Evolutionary conservation across 1,140 invertebrate species (phyloP).

Genomic region (Eumaeus atala): DNA sequence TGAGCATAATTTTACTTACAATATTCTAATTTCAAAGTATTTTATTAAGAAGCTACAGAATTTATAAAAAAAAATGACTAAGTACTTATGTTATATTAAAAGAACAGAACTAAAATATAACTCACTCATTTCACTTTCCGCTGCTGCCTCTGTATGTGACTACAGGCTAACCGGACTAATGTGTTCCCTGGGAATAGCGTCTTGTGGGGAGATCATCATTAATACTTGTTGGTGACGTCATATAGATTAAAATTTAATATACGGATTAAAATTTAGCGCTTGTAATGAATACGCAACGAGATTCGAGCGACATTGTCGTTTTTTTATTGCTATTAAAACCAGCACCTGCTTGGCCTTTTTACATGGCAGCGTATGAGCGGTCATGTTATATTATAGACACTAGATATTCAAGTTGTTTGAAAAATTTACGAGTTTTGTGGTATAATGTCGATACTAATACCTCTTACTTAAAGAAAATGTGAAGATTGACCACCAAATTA

Average conservation of each 20-base stretch:
- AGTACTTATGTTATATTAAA: too few species aligned
- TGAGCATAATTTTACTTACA: too few species aligned
- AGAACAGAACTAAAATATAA: too few species aligned
- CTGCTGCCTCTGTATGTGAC: slow-evolving; percentile 19
- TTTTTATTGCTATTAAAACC: background rate
- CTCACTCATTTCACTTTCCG: slow-evolving; percentile 18
- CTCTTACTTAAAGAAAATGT: too few species aligned
- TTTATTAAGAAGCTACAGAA: too few species aligned
- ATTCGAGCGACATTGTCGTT: background rate
- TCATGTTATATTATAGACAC: background rate
- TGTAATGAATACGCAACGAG: slow-evolving; percentile 45
- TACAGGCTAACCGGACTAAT: slow-evolving; percentile 39
- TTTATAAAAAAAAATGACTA: too few species aligned
- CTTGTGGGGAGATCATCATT: slow-evolving; percentile 61
- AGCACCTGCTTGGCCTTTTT: too few species aligned
- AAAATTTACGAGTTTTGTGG: background rate
- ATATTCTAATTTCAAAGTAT: too few species aligned
- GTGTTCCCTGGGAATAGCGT: slow-evolving; percentile 61
- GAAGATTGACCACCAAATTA: too few species aligned
- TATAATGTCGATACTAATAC: too few species aligned
- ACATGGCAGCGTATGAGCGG: background rate
- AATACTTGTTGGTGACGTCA: slow-evolving; percentile 60
- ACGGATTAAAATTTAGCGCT: slow-evolving; percentile 52
- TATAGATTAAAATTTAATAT: slow-evolving; percentile 66
- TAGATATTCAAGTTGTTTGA: background rate